Base-by-base conservation (phyloP, 2,888 invertebrate genomes). In the Lasioglossum villosulum region DNA sequence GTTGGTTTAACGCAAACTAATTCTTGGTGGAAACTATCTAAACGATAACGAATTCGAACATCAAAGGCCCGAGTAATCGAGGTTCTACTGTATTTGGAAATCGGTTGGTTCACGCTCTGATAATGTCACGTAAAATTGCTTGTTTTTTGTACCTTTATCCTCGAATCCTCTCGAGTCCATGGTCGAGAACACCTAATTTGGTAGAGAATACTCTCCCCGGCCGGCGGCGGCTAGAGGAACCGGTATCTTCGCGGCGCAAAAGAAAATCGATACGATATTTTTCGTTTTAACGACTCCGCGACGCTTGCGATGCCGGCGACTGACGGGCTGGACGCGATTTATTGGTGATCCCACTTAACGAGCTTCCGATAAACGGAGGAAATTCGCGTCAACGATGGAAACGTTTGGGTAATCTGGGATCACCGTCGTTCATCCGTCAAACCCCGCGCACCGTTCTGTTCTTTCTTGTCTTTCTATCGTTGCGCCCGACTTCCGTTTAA, bases 331-430 rank as follows among this genome's bases (percentile, higher is more conserved):
- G 88, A 88, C 85, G 83, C 90, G 90, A 90, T 90, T 90, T 90
- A 89, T 85, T 86, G 75, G 63, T 89, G 89, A 90, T 90, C 90
- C 90, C 80, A 83, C 81, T 86, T 90, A 90, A 90, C 90, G 90
- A 90, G 90, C 88, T 90, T 85, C 89, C 90, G 86, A 88, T 90
- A 89, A 90, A 90, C 78, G 84, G 89, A 88, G 89, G 86, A 89
- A 89, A 90, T 89, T 86, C 90, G 84, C 86, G 86, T 85, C 89
- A 85, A 72, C 84, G 82, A 84, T 88, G 88, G 84, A 88, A 90
- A 88, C 88, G 85, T 90, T 85, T 86, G 52, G 83, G 80, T 89
- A 88, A 88, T 88, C 89, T 81, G 52, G 86, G 86, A 89, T 88
- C 88, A 84, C 86, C 83, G 84, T 84, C 84, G 68, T n/a, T 78